phyloP scores from a whole-genome alignment of 1,140 invertebrate genomes.

The Sminthurinus signatus region DNA sequence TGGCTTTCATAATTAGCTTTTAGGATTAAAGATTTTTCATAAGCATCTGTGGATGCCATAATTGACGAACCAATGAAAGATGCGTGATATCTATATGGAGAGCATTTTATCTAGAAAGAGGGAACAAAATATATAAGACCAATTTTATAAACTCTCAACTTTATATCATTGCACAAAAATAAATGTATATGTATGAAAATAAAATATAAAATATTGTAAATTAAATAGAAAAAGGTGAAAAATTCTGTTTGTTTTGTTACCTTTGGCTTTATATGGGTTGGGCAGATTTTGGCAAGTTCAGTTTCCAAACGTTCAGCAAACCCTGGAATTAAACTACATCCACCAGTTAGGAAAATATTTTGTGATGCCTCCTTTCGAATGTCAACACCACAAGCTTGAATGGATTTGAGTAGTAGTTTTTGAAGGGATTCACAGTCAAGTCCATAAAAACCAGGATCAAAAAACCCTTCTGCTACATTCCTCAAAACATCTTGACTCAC shows the following conservation, averaged over 20 bases:
- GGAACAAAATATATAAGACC: too few species aligned
- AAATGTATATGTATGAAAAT: constrained; percentile 2
- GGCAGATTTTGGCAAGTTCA: constrained; percentile 55
- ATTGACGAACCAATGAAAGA: constrained; percentile 56
- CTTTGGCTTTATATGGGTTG: constrained; percentile 55
- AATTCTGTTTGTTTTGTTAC: too few species aligned
- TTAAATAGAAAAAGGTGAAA: too few species aligned
- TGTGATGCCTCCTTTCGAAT: constrained; percentile 51
- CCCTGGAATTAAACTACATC: constrained; percentile 55
- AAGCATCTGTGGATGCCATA: constrained; percentile 51
- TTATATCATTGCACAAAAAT: background rate
- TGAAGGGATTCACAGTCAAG: constrained; percentile 56
- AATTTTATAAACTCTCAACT: background rate
- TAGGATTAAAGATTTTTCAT: constrained; percentile 47
- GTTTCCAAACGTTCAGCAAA: constrained; percentile 54
- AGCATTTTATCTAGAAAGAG: constrained; percentile 52
- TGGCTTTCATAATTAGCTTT: constrained; percentile 30
- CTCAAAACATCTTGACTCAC: constrained; percentile 47
- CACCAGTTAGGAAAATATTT: constrained; percentile 52
- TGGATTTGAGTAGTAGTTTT: constrained; percentile 54
- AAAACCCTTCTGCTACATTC: constrained; percentile 55
- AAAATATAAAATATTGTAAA: too few species aligned
- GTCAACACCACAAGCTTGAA: constrained; percentile 53
- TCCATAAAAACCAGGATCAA: constrained; percentile 57
- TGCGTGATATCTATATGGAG: constrained; percentile 55